These are phyloP conservation scores for Pammene fasciana DNA, from an alignment of 2,888 invertebrate species.

Conservation along the genomic window DNA sequence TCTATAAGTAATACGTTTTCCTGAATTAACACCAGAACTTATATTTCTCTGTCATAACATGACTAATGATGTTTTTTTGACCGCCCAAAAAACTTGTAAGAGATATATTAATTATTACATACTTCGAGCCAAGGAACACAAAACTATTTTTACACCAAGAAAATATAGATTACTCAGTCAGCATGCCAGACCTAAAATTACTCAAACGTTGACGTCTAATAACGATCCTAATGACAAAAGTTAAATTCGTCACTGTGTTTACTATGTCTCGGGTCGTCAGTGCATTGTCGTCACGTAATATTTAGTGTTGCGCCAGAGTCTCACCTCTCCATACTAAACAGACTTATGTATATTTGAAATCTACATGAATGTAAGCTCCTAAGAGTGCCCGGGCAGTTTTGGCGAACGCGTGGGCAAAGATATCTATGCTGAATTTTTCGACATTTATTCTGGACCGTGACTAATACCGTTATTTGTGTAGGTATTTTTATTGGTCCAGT, in stretches of 20 bases:
- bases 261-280: constrained; percentile 49
- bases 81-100: background rate
- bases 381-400: constrained; percentile 46
- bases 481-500: constrained; percentile 69
- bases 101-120: constrained; percentile 25
- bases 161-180: constrained; percentile 30
- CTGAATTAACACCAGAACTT: constrained; percentile 38
- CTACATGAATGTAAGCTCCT: constrained; percentile 14
- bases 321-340: background rate
- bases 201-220: constrained; percentile 36
- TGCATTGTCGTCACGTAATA: constrained; percentile 52
- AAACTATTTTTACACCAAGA: constrained; percentile 16
- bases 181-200: constrained; percentile 34
- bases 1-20: too few species aligned
- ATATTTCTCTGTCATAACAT: constrained; percentile 3
- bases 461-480: constrained; percentile 71
- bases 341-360: constrained; percentile 23
- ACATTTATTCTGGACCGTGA: constrained; percentile 71
- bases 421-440: constrained; percentile 57
- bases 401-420: constrained; percentile 69
- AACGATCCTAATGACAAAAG: constrained; percentile 37
- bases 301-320: constrained; percentile 43
- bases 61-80: constrained; percentile 10
- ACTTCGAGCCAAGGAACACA: constrained; percentile 24
- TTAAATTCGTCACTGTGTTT: constrained; percentile 52